Conservation (phyloP, 2,797 vertebrate genomes). For the Ammospiza maritima region DNA sequence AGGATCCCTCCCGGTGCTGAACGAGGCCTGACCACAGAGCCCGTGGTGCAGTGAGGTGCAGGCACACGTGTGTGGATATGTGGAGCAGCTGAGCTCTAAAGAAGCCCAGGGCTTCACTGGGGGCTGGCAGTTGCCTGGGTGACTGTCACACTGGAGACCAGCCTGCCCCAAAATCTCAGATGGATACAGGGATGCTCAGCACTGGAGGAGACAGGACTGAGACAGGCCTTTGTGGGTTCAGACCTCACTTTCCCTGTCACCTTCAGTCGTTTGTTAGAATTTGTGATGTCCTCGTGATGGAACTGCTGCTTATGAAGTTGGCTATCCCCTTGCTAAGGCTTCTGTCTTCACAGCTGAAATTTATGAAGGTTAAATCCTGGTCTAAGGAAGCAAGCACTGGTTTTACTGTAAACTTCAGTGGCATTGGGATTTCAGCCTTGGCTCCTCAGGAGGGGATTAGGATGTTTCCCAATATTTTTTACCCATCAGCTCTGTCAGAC, state of each 20-base stretch:
- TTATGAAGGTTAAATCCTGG: neutral
- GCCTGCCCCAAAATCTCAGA: neutral
- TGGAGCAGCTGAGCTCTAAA: neutral
- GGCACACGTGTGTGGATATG: neutral
- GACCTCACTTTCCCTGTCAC: neutral
- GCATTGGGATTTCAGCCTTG: slow-evolving; percentile 25
- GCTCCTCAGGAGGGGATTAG: neutral
- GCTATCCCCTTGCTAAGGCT: neutral
- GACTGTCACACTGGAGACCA: neutral
- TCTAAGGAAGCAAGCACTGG: neutral
- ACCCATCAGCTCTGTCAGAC: neutral
- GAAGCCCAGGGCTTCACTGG: neutral
- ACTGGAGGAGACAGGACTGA: neutral
- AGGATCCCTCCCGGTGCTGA: neutral
- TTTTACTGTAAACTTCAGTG: neutral
- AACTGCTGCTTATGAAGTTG: neutral
- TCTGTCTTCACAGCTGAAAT: neutral
- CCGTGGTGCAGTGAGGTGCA: neutral
- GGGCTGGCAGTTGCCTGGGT: neutral
- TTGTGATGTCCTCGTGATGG: neutral
- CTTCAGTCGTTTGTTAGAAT: neutral
- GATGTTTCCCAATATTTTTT: slow-evolving; percentile 25
- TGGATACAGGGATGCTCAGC: neutral
- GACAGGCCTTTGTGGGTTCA: neutral
- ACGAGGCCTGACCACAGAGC: neutral